These are phyloP conservation scores for Calephelis nemesis DNA, from an alignment of 1,140 invertebrate species.

Conservation along the genomic window DNA sequence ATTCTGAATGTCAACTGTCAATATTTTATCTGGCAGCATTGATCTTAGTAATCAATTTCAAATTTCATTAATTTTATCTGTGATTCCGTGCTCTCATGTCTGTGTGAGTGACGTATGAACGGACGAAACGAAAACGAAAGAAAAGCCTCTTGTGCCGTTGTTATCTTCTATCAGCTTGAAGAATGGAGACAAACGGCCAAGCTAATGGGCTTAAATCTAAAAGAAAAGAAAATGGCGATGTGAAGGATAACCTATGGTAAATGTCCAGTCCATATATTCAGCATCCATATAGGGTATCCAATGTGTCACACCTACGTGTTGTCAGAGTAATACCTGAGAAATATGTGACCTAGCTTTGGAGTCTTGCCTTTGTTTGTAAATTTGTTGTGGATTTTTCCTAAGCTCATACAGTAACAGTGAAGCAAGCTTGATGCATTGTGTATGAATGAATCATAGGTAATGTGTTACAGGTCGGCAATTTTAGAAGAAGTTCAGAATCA, in stretches of 20 bases:
- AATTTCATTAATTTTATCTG: not conserved
- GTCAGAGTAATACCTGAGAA: constrained; percentile 71
- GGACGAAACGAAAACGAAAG: constrained; percentile 77
- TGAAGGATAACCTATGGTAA: constrained; percentile 85
- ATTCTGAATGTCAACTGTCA: too few species aligned
- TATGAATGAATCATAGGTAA: constrained; percentile 28
- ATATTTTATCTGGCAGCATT: too few species aligned
- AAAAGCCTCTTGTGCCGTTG: constrained; percentile 79
- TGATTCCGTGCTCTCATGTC: constrained; percentile 44
- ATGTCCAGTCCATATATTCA: constrained; percentile 68
- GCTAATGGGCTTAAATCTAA: constrained; percentile 82
- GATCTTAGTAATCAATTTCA: too few species aligned
- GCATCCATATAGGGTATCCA: constrained; percentile 74
- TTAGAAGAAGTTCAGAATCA: constrained; percentile 96
- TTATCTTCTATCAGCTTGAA: constrained; percentile 78
- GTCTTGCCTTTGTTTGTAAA: constrained; percentile 68
- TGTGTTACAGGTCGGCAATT: constrained; percentile 90
- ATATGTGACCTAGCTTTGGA: constrained; percentile 70
- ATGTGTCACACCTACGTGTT: constrained; percentile 79
- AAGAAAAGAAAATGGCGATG: constrained; percentile 82
- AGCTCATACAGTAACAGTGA: not conserved
- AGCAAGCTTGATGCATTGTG: not conserved
- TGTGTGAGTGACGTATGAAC: constrained; percentile 77
- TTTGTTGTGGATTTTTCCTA: constrained; percentile 39
- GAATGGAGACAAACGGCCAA: constrained; percentile 80